Evolutionary conservation across 1,140 invertebrate genomes (phyloP).

Genomic region (Tetramorium parvispinum): DNA sequence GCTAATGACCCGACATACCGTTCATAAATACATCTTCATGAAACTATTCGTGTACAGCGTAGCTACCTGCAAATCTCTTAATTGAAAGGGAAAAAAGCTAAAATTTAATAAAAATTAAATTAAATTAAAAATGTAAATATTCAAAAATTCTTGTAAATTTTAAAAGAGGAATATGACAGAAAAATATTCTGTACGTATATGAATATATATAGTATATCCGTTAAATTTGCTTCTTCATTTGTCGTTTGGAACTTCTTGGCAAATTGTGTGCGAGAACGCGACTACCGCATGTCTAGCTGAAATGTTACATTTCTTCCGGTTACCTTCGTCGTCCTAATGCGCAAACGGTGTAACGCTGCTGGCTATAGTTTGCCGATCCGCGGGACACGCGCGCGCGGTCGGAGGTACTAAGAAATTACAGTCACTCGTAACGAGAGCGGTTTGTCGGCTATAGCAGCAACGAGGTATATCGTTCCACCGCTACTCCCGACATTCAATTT

Average conservation of each 20-base stretch:
- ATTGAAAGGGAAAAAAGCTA: neutral
- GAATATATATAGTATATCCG: neutral
- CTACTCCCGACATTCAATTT: conserved; percentile 48
- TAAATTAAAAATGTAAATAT: neutral
- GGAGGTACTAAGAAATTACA: conserved; percentile 50
- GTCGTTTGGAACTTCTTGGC: conserved; percentile 59
- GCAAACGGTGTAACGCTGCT: conserved; percentile 45
- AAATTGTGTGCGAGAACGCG: conserved; percentile 48
- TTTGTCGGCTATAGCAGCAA: conserved; percentile 36
- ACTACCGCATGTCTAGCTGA: conserved; percentile 35
- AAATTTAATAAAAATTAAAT: neutral
- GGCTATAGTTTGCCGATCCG: conserved; percentile 10
- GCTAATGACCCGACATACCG: neutral
- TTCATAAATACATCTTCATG: neutral
- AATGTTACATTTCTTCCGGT: conserved; percentile 54
- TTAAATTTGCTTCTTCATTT: conserved; percentile 52
- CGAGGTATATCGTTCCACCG: conserved; percentile 17
- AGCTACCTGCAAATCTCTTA: neutral
- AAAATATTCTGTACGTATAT: neutral
- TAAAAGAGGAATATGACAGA: neutral
- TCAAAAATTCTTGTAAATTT: neutral
- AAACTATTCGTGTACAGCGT: neutral
- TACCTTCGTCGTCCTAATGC: conserved; percentile 45
- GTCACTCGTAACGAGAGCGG: conserved; percentile 43
- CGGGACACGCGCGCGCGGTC: conserved; percentile 35